Evolutionary conservation across 1,140 invertebrate genomes (phyloP), one percentile per base, ranked within the genome.

Genomic region (Cotesia vestalis): DNA sequence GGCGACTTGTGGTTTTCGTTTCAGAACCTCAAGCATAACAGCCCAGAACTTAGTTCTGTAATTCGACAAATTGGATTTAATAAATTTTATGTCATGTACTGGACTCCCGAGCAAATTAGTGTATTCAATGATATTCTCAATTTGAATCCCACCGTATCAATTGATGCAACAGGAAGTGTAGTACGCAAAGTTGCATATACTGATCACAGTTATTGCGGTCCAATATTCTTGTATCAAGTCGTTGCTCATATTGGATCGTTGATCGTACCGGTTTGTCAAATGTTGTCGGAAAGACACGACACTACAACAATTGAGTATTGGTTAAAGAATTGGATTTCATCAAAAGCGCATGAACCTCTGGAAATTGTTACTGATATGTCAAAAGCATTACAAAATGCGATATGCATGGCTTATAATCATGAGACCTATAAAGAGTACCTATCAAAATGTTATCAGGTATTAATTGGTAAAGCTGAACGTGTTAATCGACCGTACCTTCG

Each of bases 71-170:
- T 66, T 20, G 63, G 38, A 51, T 66, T 9, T 20, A 9, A n/a
- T 51, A 17, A 46, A 46, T 66, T 66, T 52, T 66, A 14, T 51
- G 3, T 66, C 4, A 46, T 51, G 12, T 66, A 66, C 46, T 66
- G 63, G 63, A 38, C 61, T 8, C 1, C 35, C 0, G 35, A 63
- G 12, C 27, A 63, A 12, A 12, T 8, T 38, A 35, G 35, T 46
- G 61, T 38, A 4, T 38, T 35, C 35, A 63, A 38, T 63, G 61
- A 38, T 4, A 17, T 12, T 12, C 9, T 63, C 11, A 38, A 1
- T 4, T n/a, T 38, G 11, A 46, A 14, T 12, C 27, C 27, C 4
- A 40, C n/a, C 38, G 36, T 63, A 4, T 38, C 35, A 12, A 38
- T 63, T 36, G 27, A 63, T 38, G 35, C 35, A 17, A 63, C 5